phyloP scores from a whole-genome alignment of 2,113 vertebrate genomes.

The Brachyhypopomus gauderio region DNA sequence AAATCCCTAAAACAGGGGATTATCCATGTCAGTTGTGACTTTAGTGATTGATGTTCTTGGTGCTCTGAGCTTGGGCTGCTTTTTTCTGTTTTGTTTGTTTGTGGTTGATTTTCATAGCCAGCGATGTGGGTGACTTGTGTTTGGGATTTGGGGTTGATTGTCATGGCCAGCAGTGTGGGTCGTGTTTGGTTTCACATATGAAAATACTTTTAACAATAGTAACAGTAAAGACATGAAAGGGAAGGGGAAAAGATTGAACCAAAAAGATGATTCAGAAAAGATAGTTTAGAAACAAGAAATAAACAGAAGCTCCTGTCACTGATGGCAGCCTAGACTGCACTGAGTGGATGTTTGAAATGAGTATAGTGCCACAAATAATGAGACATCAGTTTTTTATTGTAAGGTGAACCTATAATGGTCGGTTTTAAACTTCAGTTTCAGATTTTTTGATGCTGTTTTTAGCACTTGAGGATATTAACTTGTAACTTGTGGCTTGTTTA shows the following conservation, averaged over 20 bases:
- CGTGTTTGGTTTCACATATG: not conserved
- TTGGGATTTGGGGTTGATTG: too few species aligned
- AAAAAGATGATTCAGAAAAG: not conserved
- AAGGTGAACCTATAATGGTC: not conserved
- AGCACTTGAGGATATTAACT: not conserved
- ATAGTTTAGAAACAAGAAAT: not conserved
- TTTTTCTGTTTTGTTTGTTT: too few species aligned
- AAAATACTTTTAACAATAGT: not conserved
- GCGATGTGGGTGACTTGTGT: too few species aligned
- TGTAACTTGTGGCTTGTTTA: too few species aligned
- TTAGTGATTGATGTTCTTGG: too few species aligned
- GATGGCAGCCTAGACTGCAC: not conserved
- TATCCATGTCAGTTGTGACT: not conserved
- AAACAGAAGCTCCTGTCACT: not conserved
- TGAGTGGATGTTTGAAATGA: slow-evolving; percentile 21
- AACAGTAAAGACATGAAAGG: not conserved
- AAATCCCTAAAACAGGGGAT: not conserved
- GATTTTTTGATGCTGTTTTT: not conserved
- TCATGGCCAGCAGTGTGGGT: too few species aligned
- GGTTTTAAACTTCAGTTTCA: not conserved
- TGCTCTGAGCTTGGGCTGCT: too few species aligned
- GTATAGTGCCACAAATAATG: slow-evolving; percentile 4
- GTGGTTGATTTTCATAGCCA: too few species aligned
- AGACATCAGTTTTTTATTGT: not conserved
- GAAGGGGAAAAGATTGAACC: not conserved